Base-by-base conservation (phyloP, 2,113 vertebrate genomes). In the Semicossyphus pulcher region DNA sequence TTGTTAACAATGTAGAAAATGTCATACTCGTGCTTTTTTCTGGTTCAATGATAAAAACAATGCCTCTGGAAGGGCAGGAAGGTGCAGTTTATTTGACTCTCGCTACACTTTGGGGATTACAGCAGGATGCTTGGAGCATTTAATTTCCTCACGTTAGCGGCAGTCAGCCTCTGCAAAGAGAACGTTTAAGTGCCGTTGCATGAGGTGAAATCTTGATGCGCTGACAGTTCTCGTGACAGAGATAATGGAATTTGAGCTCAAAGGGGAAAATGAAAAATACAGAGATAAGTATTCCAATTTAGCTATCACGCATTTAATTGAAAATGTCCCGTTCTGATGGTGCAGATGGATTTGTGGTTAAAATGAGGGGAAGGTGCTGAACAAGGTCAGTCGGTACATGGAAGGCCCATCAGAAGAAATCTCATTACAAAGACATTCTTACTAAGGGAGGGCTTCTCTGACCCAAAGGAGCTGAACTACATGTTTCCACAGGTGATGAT, bases 201-300 rank as follows among this genome's bases (percentile, higher is more conserved):
- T 69, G 44, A 82, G 89, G 80, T 75, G 79, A 86, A 78, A 80
- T 88, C 81, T 78, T 66, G 86, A 91, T 80, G 86, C 25, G 6
- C 60, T 86, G 88, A 87, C 88, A 81, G 86, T 83, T 78, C 44
- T 66, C 18, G 56, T 81, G 84, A 81, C 81, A 81, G 89, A 90
- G 89, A 91, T 88, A 92, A 93, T 88, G 81, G 85, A 87, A 86
- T 84, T 65, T 61, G 76, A 86, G 77, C 72, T 88, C 66, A 86
- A 89, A 88, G 70, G 61, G 75, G 72, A 85, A 87, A 90, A 90
- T 84, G 48, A 84, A 85, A 90, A 86, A 87, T 37, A 70, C 20
- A 20, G 26, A 84, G 86, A 92, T 92, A 91, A 84, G 83, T 87
- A 76, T 89, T 91, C 73, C 85, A 89, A 87, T 91, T 92, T 91